Evolutionary conservation across 2,888 invertebrate genomes (phyloP).

Genomic region (Eupsilia transversa): DNA sequence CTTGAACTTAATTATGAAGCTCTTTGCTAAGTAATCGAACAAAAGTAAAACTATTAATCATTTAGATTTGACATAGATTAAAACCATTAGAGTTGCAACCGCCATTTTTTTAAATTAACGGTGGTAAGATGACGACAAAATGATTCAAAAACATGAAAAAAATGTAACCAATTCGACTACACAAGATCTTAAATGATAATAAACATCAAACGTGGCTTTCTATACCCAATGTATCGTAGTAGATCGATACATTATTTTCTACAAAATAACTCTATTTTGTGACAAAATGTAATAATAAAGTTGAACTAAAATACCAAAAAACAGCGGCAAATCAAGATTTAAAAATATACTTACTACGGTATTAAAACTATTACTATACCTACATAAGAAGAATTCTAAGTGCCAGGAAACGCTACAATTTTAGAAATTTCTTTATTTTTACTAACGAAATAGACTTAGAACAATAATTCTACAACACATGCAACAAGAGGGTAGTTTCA

Average conservation of each 20-base stretch:
- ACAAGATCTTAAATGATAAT: neutral
- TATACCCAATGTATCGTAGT: neutral
- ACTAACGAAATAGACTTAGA: conserved; percentile 45
- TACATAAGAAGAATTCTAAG: conserved; percentile 41
- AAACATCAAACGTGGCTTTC: neutral
- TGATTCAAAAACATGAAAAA: neutral
- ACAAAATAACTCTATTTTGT: too few relatives aligned
- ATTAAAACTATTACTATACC: conserved; percentile 8
- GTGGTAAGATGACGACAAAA: neutral
- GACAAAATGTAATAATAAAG: neutral
- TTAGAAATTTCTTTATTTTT: conserved; percentile 44
- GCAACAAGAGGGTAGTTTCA: conserved; percentile 67
- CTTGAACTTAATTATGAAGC: neutral
- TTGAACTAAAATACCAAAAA: conserved; percentile 50
- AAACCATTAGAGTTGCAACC: neutral
- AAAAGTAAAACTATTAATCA: too few relatives aligned
- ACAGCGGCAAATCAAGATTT: conserved; percentile 37
- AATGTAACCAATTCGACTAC: neutral
- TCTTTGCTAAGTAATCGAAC: neutral
- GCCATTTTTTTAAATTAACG: neutral
- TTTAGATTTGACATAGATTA: neutral
- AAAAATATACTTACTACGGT: conserved; percentile 47
- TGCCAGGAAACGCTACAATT: conserved; percentile 61
- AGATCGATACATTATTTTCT: neutral
- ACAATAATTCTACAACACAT: conserved; percentile 57